Conservation (phyloP, 2,888 invertebrate species). For the Strigamia maritima region DNA sequence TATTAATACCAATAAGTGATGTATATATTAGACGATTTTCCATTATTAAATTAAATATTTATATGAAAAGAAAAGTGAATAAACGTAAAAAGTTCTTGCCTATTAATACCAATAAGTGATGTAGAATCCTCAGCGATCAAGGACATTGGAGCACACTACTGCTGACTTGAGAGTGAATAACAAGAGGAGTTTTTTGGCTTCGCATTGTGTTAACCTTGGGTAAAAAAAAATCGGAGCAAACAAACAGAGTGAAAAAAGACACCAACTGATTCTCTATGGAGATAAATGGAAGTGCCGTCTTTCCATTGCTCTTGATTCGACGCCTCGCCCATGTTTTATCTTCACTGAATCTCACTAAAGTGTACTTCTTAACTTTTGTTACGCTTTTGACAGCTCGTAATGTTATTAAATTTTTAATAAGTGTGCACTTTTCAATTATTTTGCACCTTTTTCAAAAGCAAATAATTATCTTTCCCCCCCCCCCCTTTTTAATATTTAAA, state of each 20-base stretch:
- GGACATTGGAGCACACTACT: neutral
- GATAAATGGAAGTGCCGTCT: constrained; percentile 6
- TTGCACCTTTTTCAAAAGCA: too few species aligned
- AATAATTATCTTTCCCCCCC: too few species aligned
- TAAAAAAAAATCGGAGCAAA: neutral
- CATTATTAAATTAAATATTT: too few species aligned
- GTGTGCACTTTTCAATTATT: too few species aligned
- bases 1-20: neutral
- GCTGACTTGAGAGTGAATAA: neutral
- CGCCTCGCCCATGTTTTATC: neutral
- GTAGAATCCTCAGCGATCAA: neutral
- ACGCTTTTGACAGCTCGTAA: neutral
- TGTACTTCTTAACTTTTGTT: neutral
- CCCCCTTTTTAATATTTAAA: too few species aligned
- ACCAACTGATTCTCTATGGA: constrained; percentile 13
- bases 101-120: neutral
- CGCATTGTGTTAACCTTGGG: constrained; percentile 2
- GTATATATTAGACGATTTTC: too few species aligned
- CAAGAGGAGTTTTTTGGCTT: neutral
- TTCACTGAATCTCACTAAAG: neutral
- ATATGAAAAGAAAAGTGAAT: neutral
- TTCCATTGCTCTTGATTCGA: constrained; percentile 12
- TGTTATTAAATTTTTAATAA: too few species aligned
- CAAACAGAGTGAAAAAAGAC: neutral
- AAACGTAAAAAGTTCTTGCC: neutral